Percentiles rank a stretch among this genome's conserved stretches.
Evolutionary conservation across 1,140 invertebrate species (phyloP).

Genomic region (Trichogramma pretiosum): DNA sequence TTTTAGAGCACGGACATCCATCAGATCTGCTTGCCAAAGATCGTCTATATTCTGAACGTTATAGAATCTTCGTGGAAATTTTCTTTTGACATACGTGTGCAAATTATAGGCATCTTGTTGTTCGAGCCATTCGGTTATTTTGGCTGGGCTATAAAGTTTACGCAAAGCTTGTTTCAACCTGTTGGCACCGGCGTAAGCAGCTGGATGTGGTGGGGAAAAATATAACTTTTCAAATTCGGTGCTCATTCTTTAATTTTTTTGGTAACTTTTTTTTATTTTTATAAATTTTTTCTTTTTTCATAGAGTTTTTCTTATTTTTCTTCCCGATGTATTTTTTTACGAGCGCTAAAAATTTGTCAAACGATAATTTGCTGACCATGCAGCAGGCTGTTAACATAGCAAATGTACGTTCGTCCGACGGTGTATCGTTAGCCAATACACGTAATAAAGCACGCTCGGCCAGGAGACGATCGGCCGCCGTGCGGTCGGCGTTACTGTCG

Average conservation of each 20-base stretch:
- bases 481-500: background rate
- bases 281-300: background rate
- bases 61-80: conserved; percentile 23
- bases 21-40: conserved; percentile 37
- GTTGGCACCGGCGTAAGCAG: too few relatives aligned
- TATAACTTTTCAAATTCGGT: too few relatives aligned
- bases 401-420: background rate
- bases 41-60: conserved; percentile 27
- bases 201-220: too few relatives aligned
- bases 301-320: background rate
- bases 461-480: background rate
- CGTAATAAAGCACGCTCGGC: background rate
- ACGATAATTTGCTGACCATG: background rate
- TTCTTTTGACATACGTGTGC: conserved; percentile 12
- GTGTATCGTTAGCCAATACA: background rate
- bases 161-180: too few relatives aligned
- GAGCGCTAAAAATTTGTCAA: conserved; percentile 6
- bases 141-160: background rate
- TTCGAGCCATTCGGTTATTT: background rate
- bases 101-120: background rate
- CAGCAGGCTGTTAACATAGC: background rate
- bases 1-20: conserved; percentile 27
- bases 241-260: too few relatives aligned
- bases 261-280: too few relatives aligned
- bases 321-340: background rate